Base-by-base conservation (phyloP, 2,113 vertebrate species). In the Malurus elegans region DNA sequence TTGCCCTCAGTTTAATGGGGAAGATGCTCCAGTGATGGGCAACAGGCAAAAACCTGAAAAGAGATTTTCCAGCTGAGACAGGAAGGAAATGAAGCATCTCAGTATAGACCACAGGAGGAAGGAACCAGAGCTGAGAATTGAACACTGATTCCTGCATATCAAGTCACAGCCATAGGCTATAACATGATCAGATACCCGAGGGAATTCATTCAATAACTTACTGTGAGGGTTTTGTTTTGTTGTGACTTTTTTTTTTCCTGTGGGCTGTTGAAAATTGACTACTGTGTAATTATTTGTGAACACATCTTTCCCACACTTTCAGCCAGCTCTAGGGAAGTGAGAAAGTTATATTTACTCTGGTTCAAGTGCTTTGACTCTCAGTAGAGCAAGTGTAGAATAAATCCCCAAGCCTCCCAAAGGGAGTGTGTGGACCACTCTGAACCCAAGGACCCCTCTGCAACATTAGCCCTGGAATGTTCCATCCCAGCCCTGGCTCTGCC, bases 1-100 rank as follows among this genome's bases (percentile, higher is more conserved):
- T 95, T 93, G 89, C 80, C 89, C 91, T 92, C 96, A 95, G 45
- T 95, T 97, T 89, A 93, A 84, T 67, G 48, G 53, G 58, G 82
- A 90, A 67, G 75, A 86, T 42, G 70, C 75, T 67, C 61, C 3
- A 12, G 57, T 64, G 65, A 92, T 81, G 82, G 75, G 88, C 79
- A 92, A 92, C 75, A 71, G 82, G 65, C 54, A 88, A 60, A 88
- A 91, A 76, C 38, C 69, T 86, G 67, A 20, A 25, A 66, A 93
- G 84, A 80, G 48, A 73, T 93, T 90, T 94, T 75, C 74, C 66
- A 75, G 64, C 81, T 88, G 90, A 94, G 85, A 74, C 90, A 45
- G 9, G 11, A 66, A 31, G 79, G 36, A 90, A 83, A 93, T 57
- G 36, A 57, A 90, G 14, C 65, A 83, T 62, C 72, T 74, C n/a